Evolutionary conservation across 2,113 vertebrate species (phyloP), one percentile per base, ranked within the genome.

Genomic region (Alligator mississippiensis): DNA sequence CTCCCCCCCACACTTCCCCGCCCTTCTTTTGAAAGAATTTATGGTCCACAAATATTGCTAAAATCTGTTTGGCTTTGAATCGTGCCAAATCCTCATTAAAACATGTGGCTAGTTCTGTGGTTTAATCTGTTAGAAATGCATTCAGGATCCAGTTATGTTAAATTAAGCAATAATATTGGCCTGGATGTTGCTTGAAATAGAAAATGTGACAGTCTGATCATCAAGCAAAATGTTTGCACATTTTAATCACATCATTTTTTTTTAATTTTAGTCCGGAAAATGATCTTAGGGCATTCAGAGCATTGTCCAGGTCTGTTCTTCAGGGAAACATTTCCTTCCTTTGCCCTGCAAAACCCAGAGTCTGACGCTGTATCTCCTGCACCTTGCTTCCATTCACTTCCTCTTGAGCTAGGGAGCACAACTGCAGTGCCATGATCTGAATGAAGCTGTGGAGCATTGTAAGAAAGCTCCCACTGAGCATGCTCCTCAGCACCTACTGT

Each of bases 151-250:
- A 93, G 94, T 91, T 94, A 58, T 80, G 92, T 94, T 96, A 94
- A 97, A 96, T 95, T 93, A 96, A 95, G 96, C 95, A 90, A 94
- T 94, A 93, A 93, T 87, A 96, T 96, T 97, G 95, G 93, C 91
- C 87, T 95, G 89, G 92, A n/a, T 96, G 91, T 89, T 96, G 92
- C 81, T 95, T 90, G 97, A 94, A 87, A 94, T 91, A 92, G 88
- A 84, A 68, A 92, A 93, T 90, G 94, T 97, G 94, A 94, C 93
- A 97, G 96, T 95, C 93, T 19, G 96, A 95, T 96, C 95, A 97
- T 74, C 90, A 87, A 61, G 94, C 87, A 72, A 93, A 95, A 93
- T 85, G 92, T 90, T 97, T 95, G 94, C 94, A 90, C 92, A 94
- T 96, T 97, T 97, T 86, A 94, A 94, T 95, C 1, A 6, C 84